These are phyloP conservation scores for Lamprotornis superbus DNA, from an alignment of 2,113 vertebrate genomes.

Conservation along the genomic window DNA sequence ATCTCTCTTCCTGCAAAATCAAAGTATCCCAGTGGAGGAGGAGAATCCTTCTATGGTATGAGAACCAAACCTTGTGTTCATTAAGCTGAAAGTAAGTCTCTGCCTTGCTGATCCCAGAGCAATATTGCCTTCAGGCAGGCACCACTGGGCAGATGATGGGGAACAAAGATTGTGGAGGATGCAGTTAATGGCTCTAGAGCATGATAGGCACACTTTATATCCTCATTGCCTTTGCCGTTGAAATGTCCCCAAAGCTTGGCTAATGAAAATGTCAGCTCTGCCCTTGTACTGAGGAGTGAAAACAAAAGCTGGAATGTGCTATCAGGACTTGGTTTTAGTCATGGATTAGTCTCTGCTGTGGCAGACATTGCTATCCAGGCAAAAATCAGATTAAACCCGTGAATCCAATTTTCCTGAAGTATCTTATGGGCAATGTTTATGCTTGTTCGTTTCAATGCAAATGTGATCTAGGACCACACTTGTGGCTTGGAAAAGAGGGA, in stretches of 20 bases:
- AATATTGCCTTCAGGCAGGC: not conserved
- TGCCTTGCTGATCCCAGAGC: not conserved
- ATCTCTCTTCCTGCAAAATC: not conserved
- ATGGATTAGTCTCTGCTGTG: not conserved
- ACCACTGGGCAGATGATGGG: not conserved
- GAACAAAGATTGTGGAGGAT: accelerated
- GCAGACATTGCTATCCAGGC: not conserved
- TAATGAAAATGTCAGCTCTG: not conserved
- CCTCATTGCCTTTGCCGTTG: not conserved
- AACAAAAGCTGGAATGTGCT: not conserved
- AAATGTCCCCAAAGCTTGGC: not conserved
- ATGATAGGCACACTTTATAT: not conserved
- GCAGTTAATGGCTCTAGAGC: not conserved
- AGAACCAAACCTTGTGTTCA: not conserved
- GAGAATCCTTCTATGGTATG: not conserved
- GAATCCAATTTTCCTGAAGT: not conserved
- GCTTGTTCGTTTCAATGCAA: not conserved
- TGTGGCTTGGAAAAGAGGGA: not conserved
- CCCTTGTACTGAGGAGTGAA: not conserved
- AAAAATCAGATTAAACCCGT: not conserved
- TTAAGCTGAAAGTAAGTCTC: not conserved
- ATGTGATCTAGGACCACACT: not conserved
- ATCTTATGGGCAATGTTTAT: not conserved
- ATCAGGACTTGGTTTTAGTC: not conserved
- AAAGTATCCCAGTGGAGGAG: not conserved